Percentiles rank a stretch among this genome's conserved stretches.
Evolutionary conservation across 2,113 vertebrate genomes (phyloP).

Genomic region (Actenoides lindsayi): DNA sequence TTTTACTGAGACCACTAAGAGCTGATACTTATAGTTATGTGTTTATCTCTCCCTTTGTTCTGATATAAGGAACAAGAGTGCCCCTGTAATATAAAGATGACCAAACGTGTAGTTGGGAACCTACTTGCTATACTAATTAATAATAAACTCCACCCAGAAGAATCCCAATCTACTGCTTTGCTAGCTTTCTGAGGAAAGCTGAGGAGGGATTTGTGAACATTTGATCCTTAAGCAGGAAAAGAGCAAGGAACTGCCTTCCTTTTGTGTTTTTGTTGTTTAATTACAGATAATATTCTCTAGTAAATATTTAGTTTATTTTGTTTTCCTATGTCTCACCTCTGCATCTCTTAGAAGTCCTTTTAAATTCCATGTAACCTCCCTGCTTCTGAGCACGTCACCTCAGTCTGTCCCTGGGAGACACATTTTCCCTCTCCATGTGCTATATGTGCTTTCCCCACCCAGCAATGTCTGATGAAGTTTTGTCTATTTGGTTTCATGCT

Average conservation of each 20-base stretch:
- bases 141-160: not conserved
- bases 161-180: not conserved
- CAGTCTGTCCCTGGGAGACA: not conserved
- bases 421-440: not conserved
- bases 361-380: not conserved
- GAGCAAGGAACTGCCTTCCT: not conserved
- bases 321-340: not conserved
- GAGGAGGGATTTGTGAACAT: not conserved
- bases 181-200: not conserved
- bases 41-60: not conserved
- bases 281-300: not conserved
- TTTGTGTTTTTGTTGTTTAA: not conserved
- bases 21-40: not conserved
- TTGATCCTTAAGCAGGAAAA: not conserved
- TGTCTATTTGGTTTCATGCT: not conserved
- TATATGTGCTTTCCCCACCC: not conserved
- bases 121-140: not conserved
- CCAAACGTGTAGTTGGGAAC: not conserved
- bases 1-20: not conserved
- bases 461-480: not conserved
- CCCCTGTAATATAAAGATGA: not conserved
- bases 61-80: not conserved
- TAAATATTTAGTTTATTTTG: not conserved
- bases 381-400: not conserved
- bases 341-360: not conserved